These are phyloP conservation scores for Phaenicophaeus curvirostris DNA, from an alignment of 2,797 vertebrate species.

Conservation along the genomic window DNA sequence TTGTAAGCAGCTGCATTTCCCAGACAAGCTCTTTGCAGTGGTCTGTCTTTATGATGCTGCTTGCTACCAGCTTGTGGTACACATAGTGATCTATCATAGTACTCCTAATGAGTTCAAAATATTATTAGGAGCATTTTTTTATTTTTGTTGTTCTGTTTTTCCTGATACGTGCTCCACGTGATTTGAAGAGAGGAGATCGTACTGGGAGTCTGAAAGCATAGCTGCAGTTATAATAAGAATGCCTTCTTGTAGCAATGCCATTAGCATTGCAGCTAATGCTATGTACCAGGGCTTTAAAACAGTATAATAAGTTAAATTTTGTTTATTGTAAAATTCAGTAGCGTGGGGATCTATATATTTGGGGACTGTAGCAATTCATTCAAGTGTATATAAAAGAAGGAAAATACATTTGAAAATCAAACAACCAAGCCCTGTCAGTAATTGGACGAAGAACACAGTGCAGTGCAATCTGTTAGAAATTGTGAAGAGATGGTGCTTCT, in stretches of 20 bases:
- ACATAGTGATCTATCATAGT: neutral
- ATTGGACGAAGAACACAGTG: neutral
- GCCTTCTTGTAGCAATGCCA: neutral
- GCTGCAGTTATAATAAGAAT: neutral
- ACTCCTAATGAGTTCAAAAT: neutral
- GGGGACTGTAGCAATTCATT: neutral
- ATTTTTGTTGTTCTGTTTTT: neutral
- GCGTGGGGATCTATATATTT: neutral
- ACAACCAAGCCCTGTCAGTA: neutral
- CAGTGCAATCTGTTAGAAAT: neutral
- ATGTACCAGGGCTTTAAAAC: neutral
- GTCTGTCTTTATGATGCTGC: neutral
- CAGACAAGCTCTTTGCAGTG: neutral
- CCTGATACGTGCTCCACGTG: neutral
- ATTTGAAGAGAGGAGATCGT: neutral
- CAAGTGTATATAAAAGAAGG: neutral
- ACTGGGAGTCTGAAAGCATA: neutral
- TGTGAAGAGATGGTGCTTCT: neutral
- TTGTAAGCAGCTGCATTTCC: neutral
- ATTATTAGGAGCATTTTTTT: neutral
- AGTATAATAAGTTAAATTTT: neutral
- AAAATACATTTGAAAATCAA: neutral
- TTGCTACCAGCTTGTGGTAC: neutral
- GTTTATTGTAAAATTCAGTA: neutral
- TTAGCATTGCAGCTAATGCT: neutral